Evolutionary conservation across 2,888 invertebrate species (phyloP), one percentile per base, ranked within the genome.

Genomic region (Pyralis farinalis): DNA sequence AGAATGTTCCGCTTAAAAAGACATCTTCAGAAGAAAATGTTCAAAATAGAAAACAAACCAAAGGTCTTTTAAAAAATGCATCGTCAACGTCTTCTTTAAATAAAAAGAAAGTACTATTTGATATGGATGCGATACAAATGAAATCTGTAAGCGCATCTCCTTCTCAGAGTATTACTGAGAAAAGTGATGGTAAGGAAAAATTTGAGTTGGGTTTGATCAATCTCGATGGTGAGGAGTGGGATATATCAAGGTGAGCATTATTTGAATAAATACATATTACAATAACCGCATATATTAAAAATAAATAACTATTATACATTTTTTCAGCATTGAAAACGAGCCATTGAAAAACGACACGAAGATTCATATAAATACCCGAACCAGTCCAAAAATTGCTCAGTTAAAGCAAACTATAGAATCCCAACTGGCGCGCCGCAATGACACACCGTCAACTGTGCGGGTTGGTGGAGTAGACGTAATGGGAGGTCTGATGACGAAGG

Each of bases 91-190:
- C 88, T 27, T 90, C 90, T 31, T 61, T 91, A 16, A 83, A 90
- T 12, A 93, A 93, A 55, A 93, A 93, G 65, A 92, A 91, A 72
- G 93, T 93, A 5, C 57, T 92, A 33, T 93, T 93, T 55, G 91
- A 92, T 73, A 83, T 93, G 70, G 90, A 91, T 53, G 85, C 90
- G 2, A 86, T 89, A 55, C 87, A 90, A 71, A 88, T 86, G 80
- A 89, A 89, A 57, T 89, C 88, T 1, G 67, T 88, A 0, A 90
- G 90, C 55, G 85, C 86, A 32, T 87, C 87, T n/a, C 85, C 88
- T n/a, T 88, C 89, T 28, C 85, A 86, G 61, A 88, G 87, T 43
- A 59, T 73, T 21, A 84, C 85, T 31, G 88, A 85, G 45, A 85
- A 78, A 60, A 81, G 69, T 53, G 76, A 76, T 42, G 70, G 52